Evolutionary conservation across 2,113 vertebrate species (phyloP), one percentile per base, ranked within the genome.

Genomic region (Tympanuchus pallidicinctus): DNA sequence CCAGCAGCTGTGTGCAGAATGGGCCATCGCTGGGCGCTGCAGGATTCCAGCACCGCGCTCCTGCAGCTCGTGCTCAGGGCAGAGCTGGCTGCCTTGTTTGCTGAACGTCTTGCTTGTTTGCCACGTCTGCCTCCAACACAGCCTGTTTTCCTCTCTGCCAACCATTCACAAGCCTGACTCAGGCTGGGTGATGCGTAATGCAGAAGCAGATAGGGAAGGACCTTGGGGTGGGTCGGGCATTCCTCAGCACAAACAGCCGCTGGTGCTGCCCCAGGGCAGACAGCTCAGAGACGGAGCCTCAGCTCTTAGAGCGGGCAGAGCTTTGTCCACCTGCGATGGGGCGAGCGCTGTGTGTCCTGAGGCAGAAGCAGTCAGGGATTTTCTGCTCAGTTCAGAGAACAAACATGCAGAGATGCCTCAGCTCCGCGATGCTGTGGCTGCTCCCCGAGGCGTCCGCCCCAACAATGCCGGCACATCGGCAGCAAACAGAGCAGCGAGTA

Each of bases 91-190:
- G 76, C 90, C 85, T 91, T 88, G 47, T 89, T 92, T 94, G 76
- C 89, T 91, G 87, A 94, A 77, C 89, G 9, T 10, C 38, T 38
- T 38, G 38, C 38, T 38, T 38, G 38, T 38, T 38, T 38, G 71
- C 14, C 75, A 79, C 60, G 87, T 88, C 74, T 96, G 91, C 87
- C 89, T 92, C 85, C 47, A 64, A 64, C 21, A 38, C 89, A 83
- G 94, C 79, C 83, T 91, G 87, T 67, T 91, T 78, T 54, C 25
- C 67, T 78, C 10, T 0, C 87, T 93, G 89, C 89, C 87, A 92
- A 9, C 87, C 96, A 54, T 89, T 89, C 74, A 36, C 36, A 56
- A 77, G 30, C 91, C 87, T 91, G 91, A 86, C 38, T 93, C 78
- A 89, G 85, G 60, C 89, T 91, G 64, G 2, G 78, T 66, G 87